Evolutionary conservation across 2,113 vertebrate species (phyloP).

Genomic region (Maccullochella peelii): DNA sequence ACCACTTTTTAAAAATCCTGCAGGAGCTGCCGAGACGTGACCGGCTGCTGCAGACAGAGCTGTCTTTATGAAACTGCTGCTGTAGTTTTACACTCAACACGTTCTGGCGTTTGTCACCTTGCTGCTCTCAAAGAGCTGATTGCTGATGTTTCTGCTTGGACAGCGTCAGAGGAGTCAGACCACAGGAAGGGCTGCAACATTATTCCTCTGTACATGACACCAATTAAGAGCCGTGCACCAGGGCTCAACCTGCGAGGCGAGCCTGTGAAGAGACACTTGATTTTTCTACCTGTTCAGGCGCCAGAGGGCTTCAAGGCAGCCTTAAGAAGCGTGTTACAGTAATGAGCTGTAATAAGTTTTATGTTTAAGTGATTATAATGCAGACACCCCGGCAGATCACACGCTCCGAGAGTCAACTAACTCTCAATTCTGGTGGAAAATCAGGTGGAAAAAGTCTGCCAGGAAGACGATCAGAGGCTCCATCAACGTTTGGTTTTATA

Average conservation of each 20-base stretch:
- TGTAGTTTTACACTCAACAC: not conserved
- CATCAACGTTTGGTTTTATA: too few species aligned
- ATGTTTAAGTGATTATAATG: not conserved
- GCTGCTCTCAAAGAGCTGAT: slow-evolving; percentile 18
- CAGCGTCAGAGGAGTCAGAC: too few species aligned
- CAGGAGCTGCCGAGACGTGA: not conserved
- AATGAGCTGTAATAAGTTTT: not conserved
- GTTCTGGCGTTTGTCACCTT: slow-evolving; percentile 20
- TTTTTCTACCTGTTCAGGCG: not conserved
- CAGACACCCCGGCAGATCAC: not conserved
- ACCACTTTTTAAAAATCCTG: too few species aligned
- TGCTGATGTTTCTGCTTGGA: not conserved
- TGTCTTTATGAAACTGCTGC: not conserved
- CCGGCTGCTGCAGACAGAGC: slow-evolving; percentile 6
- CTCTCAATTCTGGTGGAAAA: not conserved
- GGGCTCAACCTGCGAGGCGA: not conserved
- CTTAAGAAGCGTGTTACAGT: not conserved
- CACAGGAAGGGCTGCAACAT: slow-evolving; percentile 1
- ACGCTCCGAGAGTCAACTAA: not conserved
- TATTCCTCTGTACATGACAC: slow-evolving; percentile 31
- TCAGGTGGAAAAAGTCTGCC: not conserved
- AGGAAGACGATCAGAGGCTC: too few species aligned
- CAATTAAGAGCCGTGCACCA: slow-evolving; percentile 27
- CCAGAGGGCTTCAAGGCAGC: not conserved
- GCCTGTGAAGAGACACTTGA: not conserved